Percentiles rank a stretch among this genome's conserved stretches.
Conservation (phyloP, 64 coral and sea anemone species). For the Acropora yongei region DNA sequence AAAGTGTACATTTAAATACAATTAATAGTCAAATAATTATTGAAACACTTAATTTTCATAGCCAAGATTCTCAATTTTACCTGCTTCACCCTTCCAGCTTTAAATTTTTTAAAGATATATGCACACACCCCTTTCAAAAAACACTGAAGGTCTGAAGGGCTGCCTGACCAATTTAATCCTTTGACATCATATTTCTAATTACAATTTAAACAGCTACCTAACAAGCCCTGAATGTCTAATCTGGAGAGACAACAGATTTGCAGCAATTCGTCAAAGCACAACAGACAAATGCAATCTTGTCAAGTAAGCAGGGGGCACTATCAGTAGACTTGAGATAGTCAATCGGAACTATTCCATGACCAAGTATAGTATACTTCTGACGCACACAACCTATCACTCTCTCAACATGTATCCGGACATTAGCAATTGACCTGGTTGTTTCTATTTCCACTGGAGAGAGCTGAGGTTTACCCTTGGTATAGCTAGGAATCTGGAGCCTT, state of each 20-base stretch:
- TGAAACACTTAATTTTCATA: neutral
- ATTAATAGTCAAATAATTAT: neutral
- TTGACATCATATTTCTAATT: no score
- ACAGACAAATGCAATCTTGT: constrained; percentile 64
- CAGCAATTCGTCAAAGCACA: constrained; percentile 75
- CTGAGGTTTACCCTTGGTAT: constrained; percentile 37
- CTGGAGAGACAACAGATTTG: constrained; percentile 62
- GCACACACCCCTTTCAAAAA: no score
- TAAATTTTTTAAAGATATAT: no score
- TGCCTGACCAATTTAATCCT: no score
- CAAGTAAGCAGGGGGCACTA: constrained; percentile 55
- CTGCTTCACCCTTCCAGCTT: no score
- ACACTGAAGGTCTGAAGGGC: no score
- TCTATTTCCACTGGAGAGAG: constrained; percentile 47
- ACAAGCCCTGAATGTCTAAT: constrained; percentile 7
- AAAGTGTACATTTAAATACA: neutral
- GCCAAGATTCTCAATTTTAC: neutral
- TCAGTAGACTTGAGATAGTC: constrained; percentile 49
- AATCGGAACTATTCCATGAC: constrained; percentile 63
- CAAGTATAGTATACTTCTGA: constrained; percentile 71
- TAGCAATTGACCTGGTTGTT: constrained; percentile 38
- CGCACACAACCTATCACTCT: constrained; percentile 71
- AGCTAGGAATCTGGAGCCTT: constrained; percentile 32
- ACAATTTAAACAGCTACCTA: no score
- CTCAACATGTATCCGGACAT: constrained; percentile 65